Base-by-base conservation (phyloP, 2,113 vertebrate genomes). In the Mormyrus iriodes region DNA sequence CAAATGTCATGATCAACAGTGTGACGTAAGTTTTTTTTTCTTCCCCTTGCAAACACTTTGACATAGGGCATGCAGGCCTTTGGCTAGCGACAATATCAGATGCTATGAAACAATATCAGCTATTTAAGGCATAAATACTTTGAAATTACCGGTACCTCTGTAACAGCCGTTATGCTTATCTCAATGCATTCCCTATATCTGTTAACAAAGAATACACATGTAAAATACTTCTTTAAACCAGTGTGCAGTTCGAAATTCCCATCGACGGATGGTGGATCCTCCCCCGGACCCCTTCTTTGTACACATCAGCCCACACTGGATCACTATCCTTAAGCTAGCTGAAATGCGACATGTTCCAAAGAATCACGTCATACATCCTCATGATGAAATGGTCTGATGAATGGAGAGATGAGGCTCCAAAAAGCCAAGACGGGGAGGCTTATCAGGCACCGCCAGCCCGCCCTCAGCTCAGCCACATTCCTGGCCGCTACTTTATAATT, bases 81-180 rank as follows among this genome's bases (percentile, higher is more conserved):
- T 55, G 88, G 88, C 48, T 58, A 24, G 49, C 15, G 35, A 53
- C 52, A 42, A 86, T 53, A 89, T 53, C 53, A 49, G 8, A 39
- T 31, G 48, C 61, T 52, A 90, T 35, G 35, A 85, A 27, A 49
- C 27, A 88, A 46, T 55, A 85, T 69, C 19, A 9, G 7, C 61
- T 52, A 31, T 83, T 79, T 48, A 46, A 27, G 73, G 88, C 65
- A 86, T 58, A 3, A 48, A 86, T 4, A 35, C 55, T 90, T 89
- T 91, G 90, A 90, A 90, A 90, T 85, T 86, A 89, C n/a, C 19
- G 12, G 55, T 35, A 61, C 52, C 31, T 19, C 39, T 19, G n/a
- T 7, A 31, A 61, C 9, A 61, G 31, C 52, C 13, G 35, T 55
- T 58, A 15, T 35, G 46, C 31, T 61, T 49, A 44, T 87, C 53